Evolutionary conservation across 2,888 invertebrate genomes (phyloP).

Genomic region (Sinotaia quadrata): DNA sequence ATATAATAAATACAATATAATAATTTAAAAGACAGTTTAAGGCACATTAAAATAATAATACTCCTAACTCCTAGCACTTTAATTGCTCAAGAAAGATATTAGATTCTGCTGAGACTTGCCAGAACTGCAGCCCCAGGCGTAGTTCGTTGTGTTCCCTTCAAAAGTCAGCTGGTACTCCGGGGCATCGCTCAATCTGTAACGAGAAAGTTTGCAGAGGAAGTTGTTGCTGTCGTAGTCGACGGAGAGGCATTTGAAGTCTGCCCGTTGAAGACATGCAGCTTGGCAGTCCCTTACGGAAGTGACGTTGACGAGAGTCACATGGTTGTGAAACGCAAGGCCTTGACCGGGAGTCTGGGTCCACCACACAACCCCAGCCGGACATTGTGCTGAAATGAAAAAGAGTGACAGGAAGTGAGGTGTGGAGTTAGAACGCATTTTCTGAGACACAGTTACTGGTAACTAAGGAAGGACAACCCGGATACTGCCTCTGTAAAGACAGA

Average conservation of each 20-base stretch:
- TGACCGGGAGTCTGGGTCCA: slow-evolving; percentile 4
- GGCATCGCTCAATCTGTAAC: slow-evolving; percentile 34
- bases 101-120: slow-evolving; percentile 29
- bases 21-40: too few species aligned
- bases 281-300: slow-evolving; percentile 32
- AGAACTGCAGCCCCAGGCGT: slow-evolving; percentile 43
- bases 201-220: slow-evolving; percentile 40
- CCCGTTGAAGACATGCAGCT: slow-evolving; percentile 34
- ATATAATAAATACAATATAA: too few species aligned
- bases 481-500: too few species aligned
- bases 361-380: slow-evolving; percentile 35
- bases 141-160: slow-evolving; percentile 32
- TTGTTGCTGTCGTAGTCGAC: slow-evolving; percentile 37
- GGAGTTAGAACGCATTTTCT: too few species aligned
- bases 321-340: slow-evolving; percentile 45
- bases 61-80: too few species aligned
- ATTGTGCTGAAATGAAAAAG: slow-evolving; percentile 36
- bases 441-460: too few species aligned
- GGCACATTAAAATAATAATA: too few species aligned
- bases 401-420: too few species aligned
- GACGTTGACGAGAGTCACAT: slow-evolving; percentile 32
- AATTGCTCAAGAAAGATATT: background rate
- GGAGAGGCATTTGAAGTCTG: slow-evolving; percentile 43
- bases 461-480: too few species aligned
- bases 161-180: slow-evolving; percentile 36